Percentiles rank a stretch among this genome's conserved stretches.
These are phyloP conservation scores for Dendronephthya gigantea DNA, from an alignment of 64 coral and sea anemone genomes.

Conservation along the genomic window DNA sequence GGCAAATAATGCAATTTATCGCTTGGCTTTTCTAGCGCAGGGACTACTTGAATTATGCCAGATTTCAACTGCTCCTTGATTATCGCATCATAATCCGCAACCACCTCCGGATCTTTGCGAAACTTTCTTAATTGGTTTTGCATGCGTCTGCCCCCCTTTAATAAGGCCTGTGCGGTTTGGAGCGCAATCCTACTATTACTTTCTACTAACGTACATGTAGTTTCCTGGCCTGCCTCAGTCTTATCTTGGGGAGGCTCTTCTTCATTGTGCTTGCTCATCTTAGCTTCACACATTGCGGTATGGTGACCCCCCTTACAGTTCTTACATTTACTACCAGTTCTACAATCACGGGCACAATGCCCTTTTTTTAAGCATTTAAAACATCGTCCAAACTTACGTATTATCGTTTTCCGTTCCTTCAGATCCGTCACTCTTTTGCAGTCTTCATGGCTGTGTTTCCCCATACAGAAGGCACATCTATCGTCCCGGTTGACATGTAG, in stretches of 20 bases:
- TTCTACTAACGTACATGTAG: background rate
- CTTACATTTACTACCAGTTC: background rate
- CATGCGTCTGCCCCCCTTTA: background rate
- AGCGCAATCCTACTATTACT: background rate
- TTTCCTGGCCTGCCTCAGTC: background rate
- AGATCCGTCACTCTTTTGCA: background rate
- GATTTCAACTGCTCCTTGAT: background rate
- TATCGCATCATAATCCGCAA: background rate
- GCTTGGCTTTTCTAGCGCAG: background rate
- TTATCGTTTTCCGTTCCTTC: conserved; percentile 19
- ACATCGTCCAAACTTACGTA: too few relatives aligned
- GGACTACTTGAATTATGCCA: background rate
- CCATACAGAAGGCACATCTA: conserved; percentile 20
- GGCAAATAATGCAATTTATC: background rate
- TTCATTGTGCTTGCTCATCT: background rate
- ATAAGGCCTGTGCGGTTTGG: background rate
- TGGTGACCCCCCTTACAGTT: background rate
- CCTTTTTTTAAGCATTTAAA: conserved; percentile 24
- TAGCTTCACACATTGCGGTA: background rate
- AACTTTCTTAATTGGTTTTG: background rate
- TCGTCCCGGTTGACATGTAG: conserved; percentile 9
- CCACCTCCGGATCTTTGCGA: background rate
- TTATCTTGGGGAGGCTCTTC: background rate
- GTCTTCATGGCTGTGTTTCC: conserved; percentile 17
- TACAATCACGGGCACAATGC: conserved; percentile 31